These are phyloP conservation scores for Lamproptera curius DNA, from an alignment of 2,888 invertebrate species.

Conservation along the genomic window DNA sequence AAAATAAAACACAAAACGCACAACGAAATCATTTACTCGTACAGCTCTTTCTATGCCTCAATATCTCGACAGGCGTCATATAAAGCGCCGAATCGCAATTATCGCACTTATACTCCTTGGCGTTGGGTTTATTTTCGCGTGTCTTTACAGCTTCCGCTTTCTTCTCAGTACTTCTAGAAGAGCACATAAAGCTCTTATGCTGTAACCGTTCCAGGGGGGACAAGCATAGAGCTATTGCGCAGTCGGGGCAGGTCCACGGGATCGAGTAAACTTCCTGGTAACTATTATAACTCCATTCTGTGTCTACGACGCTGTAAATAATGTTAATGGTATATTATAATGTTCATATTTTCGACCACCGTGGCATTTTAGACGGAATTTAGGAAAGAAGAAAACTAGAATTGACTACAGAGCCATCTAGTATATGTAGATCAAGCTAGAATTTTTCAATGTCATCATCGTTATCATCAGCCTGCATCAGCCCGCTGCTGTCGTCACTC, in stretches of 20 bases:
- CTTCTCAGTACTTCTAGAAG: constrained; percentile 46
- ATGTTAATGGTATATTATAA: no score
- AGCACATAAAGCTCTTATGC: constrained; percentile 80
- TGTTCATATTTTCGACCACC: no score
- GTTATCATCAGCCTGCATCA: no score
- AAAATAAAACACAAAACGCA: no score
- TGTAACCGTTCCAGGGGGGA: constrained; percentile 85
- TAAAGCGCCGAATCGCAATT: constrained; percentile 83
- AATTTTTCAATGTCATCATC: no score
- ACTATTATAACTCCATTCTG: constrained; percentile 82
- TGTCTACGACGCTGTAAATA: constrained; percentile 78
- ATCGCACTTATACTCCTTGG: constrained; percentile 83
- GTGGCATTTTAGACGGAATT: no score
- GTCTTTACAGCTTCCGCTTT: constrained; percentile 41
- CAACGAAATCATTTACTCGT: constrained; percentile 49
- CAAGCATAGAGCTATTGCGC: constrained; percentile 79
- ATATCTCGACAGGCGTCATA: constrained; percentile 89
- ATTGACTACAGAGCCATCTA: no score
- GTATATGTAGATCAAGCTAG: no score
- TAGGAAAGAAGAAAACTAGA: neutral
- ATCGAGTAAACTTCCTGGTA: constrained; percentile 78
- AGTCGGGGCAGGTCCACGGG: constrained; percentile 86
- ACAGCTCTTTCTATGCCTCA: constrained; percentile 88
- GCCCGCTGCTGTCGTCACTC: no score
- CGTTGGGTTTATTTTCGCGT: constrained; percentile 71